Conservation (phyloP, 2,113 vertebrate genomes). For the Kryptolebias marmoratus region DNA sequence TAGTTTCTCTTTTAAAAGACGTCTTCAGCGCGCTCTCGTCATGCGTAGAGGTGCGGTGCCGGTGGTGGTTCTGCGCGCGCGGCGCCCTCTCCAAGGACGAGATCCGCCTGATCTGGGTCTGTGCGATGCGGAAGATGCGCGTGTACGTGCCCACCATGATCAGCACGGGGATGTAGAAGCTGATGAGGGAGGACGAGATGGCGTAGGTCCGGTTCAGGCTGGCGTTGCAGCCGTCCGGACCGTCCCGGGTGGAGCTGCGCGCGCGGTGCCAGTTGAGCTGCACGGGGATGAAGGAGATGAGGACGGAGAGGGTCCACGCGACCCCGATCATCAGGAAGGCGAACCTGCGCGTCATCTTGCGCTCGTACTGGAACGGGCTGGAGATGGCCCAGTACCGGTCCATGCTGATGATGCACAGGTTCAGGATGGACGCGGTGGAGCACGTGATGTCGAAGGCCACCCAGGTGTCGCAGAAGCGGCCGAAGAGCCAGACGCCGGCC, state of each 20-base stretch:
- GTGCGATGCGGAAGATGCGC: constrained; percentile 85
- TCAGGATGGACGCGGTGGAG: constrained; percentile 84
- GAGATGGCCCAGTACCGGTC: constrained; percentile 86
- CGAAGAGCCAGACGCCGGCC: constrained; percentile 81
- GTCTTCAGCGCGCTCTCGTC: constrained; percentile 77
- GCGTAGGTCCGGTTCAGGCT: constrained; percentile 82
- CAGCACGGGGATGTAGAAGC: constrained; percentile 80
- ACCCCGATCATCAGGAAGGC: constrained; percentile 80
- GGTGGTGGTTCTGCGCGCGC: constrained; percentile 52
- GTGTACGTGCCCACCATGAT: constrained; percentile 86
- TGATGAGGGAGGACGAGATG: constrained; percentile 64
- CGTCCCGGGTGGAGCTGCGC: constrained; percentile 2
- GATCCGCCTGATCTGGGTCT: constrained; percentile 83
- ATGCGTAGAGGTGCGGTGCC: constrained; percentile 47
- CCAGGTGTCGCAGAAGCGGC: constrained; percentile 84
- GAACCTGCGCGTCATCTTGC: constrained; percentile 80
- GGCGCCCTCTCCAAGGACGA: constrained; percentile 79
- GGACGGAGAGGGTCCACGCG: constrained; percentile 83
- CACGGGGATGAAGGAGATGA: constrained; percentile 77
- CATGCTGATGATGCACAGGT: constrained; percentile 86
- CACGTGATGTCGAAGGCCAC: constrained; percentile 87
- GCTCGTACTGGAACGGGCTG: constrained; percentile 83
- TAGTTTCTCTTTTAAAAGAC: constrained; percentile 85
- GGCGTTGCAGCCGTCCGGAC: constrained; percentile 73
- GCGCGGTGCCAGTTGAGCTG: constrained; percentile 84